These are phyloP conservation scores for Pollenia griseotomentosa DNA, from an alignment of 2,888 invertebrate genomes.

Conservation along the genomic window DNA sequence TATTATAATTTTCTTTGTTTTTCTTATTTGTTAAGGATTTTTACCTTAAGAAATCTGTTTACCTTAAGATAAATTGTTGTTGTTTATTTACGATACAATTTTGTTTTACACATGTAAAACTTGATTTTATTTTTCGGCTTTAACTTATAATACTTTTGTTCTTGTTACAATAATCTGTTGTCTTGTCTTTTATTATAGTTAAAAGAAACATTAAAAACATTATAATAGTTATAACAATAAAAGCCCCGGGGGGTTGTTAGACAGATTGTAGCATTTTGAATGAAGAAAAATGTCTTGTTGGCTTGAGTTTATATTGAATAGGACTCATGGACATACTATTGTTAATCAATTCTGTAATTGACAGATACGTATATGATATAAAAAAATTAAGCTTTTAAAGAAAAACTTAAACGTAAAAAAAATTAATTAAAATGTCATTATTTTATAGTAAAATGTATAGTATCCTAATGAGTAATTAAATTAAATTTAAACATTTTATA, in stretches of 20 bases:
- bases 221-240: slow-evolving; percentile 38
- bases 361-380: too few species aligned
- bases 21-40: slow-evolving; percentile 4
- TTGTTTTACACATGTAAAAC: slow-evolving; percentile 47
- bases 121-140: slow-evolving; percentile 27
- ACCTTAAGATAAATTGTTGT: slow-evolving; percentile 60
- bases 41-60: slow-evolving; percentile 55
- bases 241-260: slow-evolving; percentile 14
- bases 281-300: neutral
- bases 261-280: slow-evolving; percentile 13
- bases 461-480: too few species aligned
- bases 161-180: slow-evolving; percentile 39
- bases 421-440: too few species aligned
- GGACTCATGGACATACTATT: neutral
- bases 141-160: slow-evolving; percentile 3
- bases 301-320: slow-evolving; percentile 13
- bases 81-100: slow-evolving; percentile 21
- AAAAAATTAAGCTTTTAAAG: too few species aligned
- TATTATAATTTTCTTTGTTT: slow-evolving; percentile 31
- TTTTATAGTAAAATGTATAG: too few species aligned
- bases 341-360: neutral
- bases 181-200: slow-evolving; percentile 44
- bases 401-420: too few species aligned
- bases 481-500: too few species aligned
- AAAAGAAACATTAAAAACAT: slow-evolving; percentile 19